phyloP scores from a whole-genome alignment of 2,113 vertebrate genomes.

The Proterorhinus semilunaris region DNA sequence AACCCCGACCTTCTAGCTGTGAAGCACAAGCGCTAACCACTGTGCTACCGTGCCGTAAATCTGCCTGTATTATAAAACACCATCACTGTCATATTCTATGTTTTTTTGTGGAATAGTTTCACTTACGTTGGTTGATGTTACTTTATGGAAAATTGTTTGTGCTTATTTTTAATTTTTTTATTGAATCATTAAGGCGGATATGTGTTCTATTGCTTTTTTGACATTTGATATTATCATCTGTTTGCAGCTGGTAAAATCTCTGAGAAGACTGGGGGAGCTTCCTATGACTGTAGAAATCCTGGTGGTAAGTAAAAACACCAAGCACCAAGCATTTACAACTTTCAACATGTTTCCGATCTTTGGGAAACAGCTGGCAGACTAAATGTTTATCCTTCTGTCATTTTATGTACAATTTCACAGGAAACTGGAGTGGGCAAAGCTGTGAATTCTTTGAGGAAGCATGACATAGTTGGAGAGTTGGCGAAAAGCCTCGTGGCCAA shows the following conservation, averaged over 20 bases:
- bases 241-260: slow-evolving; percentile 88
- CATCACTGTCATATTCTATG: too few relatives aligned
- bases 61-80: too few relatives aligned
- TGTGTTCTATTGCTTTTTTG: neutral
- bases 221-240: slow-evolving; percentile 18
- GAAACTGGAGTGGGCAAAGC: slow-evolving; percentile 95
- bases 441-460: slow-evolving; percentile 95
- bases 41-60: too few relatives aligned
- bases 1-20: too few relatives aligned
- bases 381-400: neutral
- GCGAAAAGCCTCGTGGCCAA: slow-evolving; percentile 90
- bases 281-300: slow-evolving; percentile 96
- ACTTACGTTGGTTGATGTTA: too few relatives aligned
- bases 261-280: slow-evolving; percentile 89
- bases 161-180: neutral
- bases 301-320: slow-evolving; percentile 79
- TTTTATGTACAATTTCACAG: slow-evolving; percentile 60
- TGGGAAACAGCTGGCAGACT: neutral
- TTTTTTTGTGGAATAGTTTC: too few relatives aligned
- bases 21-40: too few relatives aligned
- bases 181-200: neutral
- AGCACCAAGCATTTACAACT: neutral
- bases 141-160: neutral
- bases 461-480: slow-evolving; percentile 83
- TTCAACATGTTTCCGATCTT: neutral